Base-by-base conservation (phyloP, 2,797 vertebrate genomes). In the Sebastes nivosus region DNA sequence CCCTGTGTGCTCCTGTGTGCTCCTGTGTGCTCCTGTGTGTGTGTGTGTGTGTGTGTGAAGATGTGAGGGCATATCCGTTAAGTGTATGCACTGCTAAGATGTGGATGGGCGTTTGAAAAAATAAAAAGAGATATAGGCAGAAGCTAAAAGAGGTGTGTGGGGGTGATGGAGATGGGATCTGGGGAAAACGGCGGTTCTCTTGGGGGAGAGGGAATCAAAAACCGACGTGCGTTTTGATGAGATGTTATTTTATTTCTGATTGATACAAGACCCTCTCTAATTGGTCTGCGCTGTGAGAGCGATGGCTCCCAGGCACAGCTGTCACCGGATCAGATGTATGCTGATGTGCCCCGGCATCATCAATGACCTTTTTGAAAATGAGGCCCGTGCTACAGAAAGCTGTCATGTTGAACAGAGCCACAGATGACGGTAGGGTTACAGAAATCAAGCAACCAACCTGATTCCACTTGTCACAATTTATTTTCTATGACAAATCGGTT, bases 201-300 rank as follows among this genome's bases (percentile, higher is more conserved):
- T 2, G 70, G 77, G 92, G 81, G 70, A 42, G n/a, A 59, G 24
- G 65, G 80, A 88, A 85, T 92, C 79, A 88, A 86, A 93, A 91
- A 75, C 85, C 88, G 88, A 85, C 77, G 57, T 84, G 82, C 42
- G 61, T 84, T 94, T 90, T 93, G 90, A 94, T 91, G 92, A 92
- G 89, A 93, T 90, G 89, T 91, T 92, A 94, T 94, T 93, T 94
- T 92, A 93, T 92, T 93, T 91, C 79, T 93, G 93, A 94, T 93
- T 94, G 92, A 93, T 94, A 93, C 88, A 87, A 87, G 89, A 70
- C 82, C 73, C 74, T 59, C 84, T 88, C 88, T 94, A 95, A 95
- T 95, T 94, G 92, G 92, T 79, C 79, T 72, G 87, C n/a, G 80
- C 87, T 81, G 75, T 10, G 83, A 89, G 86, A 81, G 89, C 76